A percentile compares a stretch with the other conserved stretches of the same genome.
phyloP scores from a whole-genome alignment of 2,888 invertebrate species.

The Drosophila pegasa region DNA sequence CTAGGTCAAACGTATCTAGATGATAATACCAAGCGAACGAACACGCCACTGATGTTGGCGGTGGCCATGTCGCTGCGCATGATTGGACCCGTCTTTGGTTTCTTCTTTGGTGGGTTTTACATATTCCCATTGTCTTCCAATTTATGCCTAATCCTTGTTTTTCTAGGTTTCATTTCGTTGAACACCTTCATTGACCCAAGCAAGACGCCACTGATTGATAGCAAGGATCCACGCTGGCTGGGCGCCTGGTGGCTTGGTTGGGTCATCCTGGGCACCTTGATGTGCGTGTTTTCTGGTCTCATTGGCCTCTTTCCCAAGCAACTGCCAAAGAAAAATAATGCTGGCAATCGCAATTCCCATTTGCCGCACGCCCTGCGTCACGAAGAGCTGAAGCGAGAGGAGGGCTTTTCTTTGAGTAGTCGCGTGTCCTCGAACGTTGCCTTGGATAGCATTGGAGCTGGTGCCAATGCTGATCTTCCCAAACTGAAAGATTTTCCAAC shows the following conservation, averaged over 20 bases:
- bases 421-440: conserved; percentile 77
- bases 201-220: conserved; percentile 87
- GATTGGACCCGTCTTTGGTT: conserved; percentile 87
- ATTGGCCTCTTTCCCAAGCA: conserved; percentile 88
- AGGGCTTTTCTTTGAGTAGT: conserved; percentile 74
- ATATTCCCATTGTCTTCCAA: neutral
- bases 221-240: conserved; percentile 88
- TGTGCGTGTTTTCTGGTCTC: conserved; percentile 87
- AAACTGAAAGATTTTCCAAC: conserved; percentile 86
- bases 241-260: conserved; percentile 93
- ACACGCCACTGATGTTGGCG: conserved; percentile 87
- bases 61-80: conserved; percentile 84
- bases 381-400: conserved; percentile 75
- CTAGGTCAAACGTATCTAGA: conserved; percentile 89
- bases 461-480: conserved; percentile 79
- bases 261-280: conserved; percentile 86
- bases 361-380: conserved; percentile 79
- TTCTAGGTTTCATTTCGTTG: conserved; percentile 84
- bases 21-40: conserved; percentile 88
- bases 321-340: conserved; percentile 71
- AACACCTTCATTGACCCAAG: conserved; percentile 87
- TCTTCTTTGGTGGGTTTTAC: conserved; percentile 85
- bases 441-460: conserved; percentile 70
- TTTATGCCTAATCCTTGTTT: neutral
- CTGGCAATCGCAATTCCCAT: conserved; percentile 73